phyloP scores from a whole-genome alignment of 1,140 invertebrate genomes.

The Mizuhopecten yessoensis region DNA sequence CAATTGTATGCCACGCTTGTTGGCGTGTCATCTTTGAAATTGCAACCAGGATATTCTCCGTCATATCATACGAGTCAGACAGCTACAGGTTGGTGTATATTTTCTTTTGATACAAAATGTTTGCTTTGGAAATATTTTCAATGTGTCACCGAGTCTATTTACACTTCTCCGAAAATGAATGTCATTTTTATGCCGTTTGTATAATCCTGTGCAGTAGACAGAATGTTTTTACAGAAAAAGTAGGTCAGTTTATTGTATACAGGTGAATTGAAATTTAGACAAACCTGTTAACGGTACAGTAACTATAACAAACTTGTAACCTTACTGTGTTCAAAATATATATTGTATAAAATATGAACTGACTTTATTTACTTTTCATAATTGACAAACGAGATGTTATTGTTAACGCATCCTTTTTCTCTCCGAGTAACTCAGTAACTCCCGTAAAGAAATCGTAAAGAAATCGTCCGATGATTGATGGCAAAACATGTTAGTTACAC shows the following conservation, averaged over 20 bases:
- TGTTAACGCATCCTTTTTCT: not conserved
- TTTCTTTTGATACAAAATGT: not conserved
- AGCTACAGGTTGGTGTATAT: not conserved
- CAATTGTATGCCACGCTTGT: not conserved
- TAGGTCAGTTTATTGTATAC: not conserved
- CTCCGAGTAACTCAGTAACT: not conserved
- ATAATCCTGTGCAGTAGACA: not conserved
- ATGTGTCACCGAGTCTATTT: not conserved
- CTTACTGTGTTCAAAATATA: not conserved
- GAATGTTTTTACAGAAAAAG: not conserved
- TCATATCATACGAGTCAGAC: not conserved
- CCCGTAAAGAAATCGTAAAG: too few relatives aligned
- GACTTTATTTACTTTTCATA: not conserved
- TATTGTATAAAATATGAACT: not conserved
- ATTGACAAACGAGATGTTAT: not conserved
- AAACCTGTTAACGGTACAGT: not conserved
- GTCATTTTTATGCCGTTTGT: not conserved
- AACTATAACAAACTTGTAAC: not conserved
- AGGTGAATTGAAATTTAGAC: not conserved
- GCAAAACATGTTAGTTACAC: not conserved
- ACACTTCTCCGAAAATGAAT: not conserved
- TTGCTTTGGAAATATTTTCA: not conserved
- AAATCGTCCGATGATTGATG: not conserved
- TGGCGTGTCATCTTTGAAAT: not conserved
- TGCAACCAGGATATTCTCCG: not conserved